These are phyloP conservation scores for Rhyacichthys aspro DNA, from an alignment of 2,797 vertebrate species.

Conservation along the genomic window DNA sequence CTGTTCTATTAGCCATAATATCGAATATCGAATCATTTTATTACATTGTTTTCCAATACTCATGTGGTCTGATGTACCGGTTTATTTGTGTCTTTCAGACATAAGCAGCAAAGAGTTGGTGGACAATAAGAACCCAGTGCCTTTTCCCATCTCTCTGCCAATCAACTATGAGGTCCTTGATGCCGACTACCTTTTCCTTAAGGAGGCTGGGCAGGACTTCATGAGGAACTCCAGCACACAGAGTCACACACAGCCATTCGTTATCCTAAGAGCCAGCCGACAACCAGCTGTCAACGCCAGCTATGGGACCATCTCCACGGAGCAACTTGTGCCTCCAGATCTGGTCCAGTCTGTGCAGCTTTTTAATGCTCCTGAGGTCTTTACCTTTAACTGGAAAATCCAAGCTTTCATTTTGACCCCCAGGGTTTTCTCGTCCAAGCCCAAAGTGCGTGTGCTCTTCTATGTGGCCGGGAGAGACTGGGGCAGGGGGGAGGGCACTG, in stretches of 20 bases:
- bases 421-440: constrained; percentile 83
- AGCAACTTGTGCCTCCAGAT: constrained; percentile 83
- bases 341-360: constrained; percentile 81
- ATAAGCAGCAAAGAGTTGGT: constrained; percentile 84
- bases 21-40: too few species aligned
- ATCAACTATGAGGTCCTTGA: constrained; percentile 88
- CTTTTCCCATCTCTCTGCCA: constrained; percentile 89
- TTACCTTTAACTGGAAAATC: constrained; percentile 89
- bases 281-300: constrained; percentile 86
- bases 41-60: too few species aligned
- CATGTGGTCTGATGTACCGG: background rate
- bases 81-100: constrained; percentile 74
- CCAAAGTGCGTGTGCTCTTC: constrained; percentile 90
- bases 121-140: constrained; percentile 83
- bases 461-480: constrained; percentile 88
- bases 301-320: constrained; percentile 84
- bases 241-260: constrained; percentile 90
- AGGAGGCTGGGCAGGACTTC: constrained; percentile 94
- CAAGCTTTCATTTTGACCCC: constrained; percentile 84
- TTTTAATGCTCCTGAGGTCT: constrained; percentile 78
- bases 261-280: constrained; percentile 84
- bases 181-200: constrained; percentile 89
- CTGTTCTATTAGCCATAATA: too few species aligned
- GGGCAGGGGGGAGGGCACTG: constrained; percentile 70
- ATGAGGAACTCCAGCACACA: constrained; percentile 96